Percentiles rank a stretch among this genome's conserved stretches.
Conservation (phyloP, 2,888 invertebrate species). For the Caenorhabditis uteleia region DNA sequence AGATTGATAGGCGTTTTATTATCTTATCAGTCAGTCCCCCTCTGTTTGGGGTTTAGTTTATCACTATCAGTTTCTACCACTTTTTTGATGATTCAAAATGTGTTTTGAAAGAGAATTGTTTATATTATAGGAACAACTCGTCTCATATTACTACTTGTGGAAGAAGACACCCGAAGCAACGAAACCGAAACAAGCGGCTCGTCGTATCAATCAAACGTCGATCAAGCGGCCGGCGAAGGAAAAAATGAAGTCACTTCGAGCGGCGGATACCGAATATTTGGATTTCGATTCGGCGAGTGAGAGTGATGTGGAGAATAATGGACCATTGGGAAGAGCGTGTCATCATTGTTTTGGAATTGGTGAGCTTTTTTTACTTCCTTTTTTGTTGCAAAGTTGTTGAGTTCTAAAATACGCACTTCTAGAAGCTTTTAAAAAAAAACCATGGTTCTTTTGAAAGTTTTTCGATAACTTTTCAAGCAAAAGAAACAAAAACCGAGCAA, state of each 20-base stretch:
- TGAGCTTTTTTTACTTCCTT: slow-evolving; percentile 71
- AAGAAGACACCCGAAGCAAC: slow-evolving; percentile 98
- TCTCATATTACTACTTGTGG: slow-evolving; percentile 99
- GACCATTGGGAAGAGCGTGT: slow-evolving; percentile 81
- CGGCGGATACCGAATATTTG: slow-evolving; percentile 72
- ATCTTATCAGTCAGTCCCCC: slow-evolving; percentile 14
- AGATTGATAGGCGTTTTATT: slow-evolving; percentile 1
- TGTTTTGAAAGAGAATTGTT: slow-evolving; percentile 5
- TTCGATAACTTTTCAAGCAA: background rate
- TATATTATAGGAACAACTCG: slow-evolving; percentile 82
- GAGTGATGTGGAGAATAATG: slow-evolving; percentile 53
- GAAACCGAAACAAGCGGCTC: slow-evolving; percentile 78
- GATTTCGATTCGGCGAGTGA: slow-evolving; percentile 77
- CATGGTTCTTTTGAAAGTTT: too few relatives aligned
- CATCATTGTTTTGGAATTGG: slow-evolving; percentile 81
- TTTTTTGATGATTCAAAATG: slow-evolving; percentile 4
- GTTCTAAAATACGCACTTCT: too few relatives aligned
- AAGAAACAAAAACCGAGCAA: background rate
- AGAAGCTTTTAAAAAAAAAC: too few relatives aligned
- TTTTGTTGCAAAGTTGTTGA: too few relatives aligned
- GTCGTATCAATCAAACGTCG: slow-evolving; percentile 31
- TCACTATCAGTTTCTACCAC: too few relatives aligned
- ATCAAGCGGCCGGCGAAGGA: slow-evolving; percentile 50
- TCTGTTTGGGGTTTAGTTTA: too few relatives aligned
- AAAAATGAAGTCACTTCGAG: slow-evolving; percentile 57